Conservation (phyloP, 2,797 vertebrate genomes). For the Helostoma temminkii region DNA sequence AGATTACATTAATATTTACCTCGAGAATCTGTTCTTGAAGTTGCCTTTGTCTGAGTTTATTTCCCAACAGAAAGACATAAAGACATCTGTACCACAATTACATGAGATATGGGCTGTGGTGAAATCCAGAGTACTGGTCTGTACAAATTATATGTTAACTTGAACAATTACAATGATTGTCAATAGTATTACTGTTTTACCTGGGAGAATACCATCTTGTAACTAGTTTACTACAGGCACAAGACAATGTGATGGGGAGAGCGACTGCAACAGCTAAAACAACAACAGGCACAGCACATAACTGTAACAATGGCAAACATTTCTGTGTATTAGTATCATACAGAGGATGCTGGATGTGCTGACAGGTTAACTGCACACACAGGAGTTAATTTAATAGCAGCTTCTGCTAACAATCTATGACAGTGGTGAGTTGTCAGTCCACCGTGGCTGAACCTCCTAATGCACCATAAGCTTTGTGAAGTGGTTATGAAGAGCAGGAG, state of each 20-base stretch:
- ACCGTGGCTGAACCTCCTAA: slow-evolving; percentile 39
- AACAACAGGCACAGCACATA: background rate
- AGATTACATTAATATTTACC: background rate
- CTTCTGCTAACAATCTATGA: slow-evolving; percentile 25
- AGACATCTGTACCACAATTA: background rate
- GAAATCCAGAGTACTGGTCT: background rate
- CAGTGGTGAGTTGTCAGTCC: slow-evolving; percentile 42
- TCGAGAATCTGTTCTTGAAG: background rate
- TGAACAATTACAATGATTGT: background rate
- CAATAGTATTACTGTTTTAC: background rate
- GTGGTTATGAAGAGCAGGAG: slow-evolving; percentile 64
- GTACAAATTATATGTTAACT: background rate
- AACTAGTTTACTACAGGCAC: background rate
- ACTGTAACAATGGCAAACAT: background rate
- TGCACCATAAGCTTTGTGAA: slow-evolving; percentile 55
- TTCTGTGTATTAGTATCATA: slow-evolving; percentile 1
- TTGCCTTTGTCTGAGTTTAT: background rate
- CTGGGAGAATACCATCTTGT: background rate
- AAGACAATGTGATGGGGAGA: background rate
- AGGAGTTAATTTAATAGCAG: slow-evolving; percentile 23
- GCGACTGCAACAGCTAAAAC: background rate
- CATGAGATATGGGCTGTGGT: background rate
- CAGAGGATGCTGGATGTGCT: background rate
- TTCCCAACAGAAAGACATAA: background rate
- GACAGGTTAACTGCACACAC: slow-evolving; percentile 21